Conservation (phyloP, 2,797 vertebrate species). For the Rhynchonycteris naso region DNA sequence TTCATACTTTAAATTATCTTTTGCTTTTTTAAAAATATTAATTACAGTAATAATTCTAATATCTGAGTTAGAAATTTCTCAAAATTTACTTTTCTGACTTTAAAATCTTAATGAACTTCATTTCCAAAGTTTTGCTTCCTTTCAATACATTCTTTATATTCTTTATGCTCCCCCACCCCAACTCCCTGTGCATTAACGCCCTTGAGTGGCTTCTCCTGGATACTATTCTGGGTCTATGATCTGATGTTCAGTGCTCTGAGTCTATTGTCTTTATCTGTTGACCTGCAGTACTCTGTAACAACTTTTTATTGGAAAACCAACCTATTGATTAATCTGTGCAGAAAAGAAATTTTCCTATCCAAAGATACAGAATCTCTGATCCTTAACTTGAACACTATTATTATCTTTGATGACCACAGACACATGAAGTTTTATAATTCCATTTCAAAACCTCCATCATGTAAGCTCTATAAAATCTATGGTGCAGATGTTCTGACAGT, state of each 20-base stretch:
- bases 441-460: not conserved
- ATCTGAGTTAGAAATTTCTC: slow-evolving; percentile 3
- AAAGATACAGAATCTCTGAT: not conserved
- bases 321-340: not conserved
- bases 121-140: slow-evolving; percentile 43
- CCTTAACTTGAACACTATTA: not conserved
- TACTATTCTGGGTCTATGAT: not conserved
- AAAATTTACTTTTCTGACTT: not conserved
- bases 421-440: not conserved
- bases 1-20: not conserved
- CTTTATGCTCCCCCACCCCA: too few species aligned
- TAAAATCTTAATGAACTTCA: not conserved
- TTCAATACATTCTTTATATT: not conserved
- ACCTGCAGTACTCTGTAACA: not conserved
- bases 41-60: not conserved
- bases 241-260: not conserved
- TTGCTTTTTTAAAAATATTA: not conserved
- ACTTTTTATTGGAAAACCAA: slow-evolving; percentile 6
- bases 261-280: not conserved
- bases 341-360: slow-evolving; percentile 3
- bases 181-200: too few species aligned
- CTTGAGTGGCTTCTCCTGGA: not conserved
- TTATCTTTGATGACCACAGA: not conserved
- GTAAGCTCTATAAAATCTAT: not conserved
- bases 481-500: not conserved